Conservation (phyloP, 2,113 vertebrate genomes). For the Macquaria ambigua region DNA sequence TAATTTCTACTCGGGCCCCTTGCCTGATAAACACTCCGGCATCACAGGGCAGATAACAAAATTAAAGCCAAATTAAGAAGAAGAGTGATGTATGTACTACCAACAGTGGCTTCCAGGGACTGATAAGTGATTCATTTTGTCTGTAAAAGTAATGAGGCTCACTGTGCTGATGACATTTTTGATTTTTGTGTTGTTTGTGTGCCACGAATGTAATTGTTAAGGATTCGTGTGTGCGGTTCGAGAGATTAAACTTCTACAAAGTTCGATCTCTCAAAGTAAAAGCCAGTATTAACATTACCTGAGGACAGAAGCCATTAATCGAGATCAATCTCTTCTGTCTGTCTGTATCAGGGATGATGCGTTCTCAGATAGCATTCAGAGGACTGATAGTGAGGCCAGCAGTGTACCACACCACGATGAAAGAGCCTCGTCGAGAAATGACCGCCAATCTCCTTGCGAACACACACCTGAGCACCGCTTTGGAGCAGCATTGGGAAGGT, state of each 20-base stretch:
- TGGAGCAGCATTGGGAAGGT: conserved; percentile 94
- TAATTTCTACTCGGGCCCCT: conserved; percentile 15
- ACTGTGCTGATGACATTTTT: neutral
- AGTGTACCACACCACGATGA: conserved; percentile 91
- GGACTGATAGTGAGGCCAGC: conserved; percentile 93
- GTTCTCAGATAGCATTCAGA: conserved; percentile 94
- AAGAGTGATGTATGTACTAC: conserved; percentile 16
- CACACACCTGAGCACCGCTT: conserved; percentile 93
- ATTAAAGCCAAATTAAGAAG: conserved; percentile 39
- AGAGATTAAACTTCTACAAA: neutral
- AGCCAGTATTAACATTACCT: conserved; percentile 4
- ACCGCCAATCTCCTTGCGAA: conserved; percentile 92
- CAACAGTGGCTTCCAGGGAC: neutral
- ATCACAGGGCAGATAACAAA: conserved; percentile 6
- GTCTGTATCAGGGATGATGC: conserved; percentile 91
- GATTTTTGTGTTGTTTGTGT: conserved; percentile 5
- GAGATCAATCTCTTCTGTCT: conserved; percentile 39
- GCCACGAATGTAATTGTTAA: neutral
- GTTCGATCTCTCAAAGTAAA: neutral
- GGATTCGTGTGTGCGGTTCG: neutral
- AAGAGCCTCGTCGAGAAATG: conserved; percentile 91
- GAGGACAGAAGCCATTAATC: conserved; percentile 6
- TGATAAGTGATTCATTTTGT: conserved; percentile 23
- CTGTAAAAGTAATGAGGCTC: conserved; percentile 16
- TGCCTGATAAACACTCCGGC: conserved; percentile 4